These are phyloP conservation scores for Lacanobia wlatinum DNA, from an alignment of 2,888 invertebrate genomes.

Conservation along the genomic window DNA sequence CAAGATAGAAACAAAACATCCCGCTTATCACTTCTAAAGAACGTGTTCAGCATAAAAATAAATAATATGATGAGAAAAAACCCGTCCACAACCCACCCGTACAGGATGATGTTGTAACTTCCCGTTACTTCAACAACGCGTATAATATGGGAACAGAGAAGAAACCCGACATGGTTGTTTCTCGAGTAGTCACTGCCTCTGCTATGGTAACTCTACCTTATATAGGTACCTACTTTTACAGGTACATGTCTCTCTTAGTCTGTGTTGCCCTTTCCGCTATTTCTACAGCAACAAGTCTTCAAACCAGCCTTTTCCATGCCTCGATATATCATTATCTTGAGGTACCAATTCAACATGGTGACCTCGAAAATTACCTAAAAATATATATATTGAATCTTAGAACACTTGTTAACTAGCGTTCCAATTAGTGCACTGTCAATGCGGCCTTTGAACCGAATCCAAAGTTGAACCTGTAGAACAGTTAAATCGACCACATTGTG, in stretches of 20 bases:
- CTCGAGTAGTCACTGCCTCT: background rate
- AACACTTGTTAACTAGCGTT: slow-evolving; percentile 6
- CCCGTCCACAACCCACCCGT: background rate
- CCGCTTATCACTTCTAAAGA: slow-evolving; percentile 21
- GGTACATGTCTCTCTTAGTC: background rate
- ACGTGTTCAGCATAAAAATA: slow-evolving; percentile 32
- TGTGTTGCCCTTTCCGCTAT: background rate
- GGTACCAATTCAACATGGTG: background rate
- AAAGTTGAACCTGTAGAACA: background rate
- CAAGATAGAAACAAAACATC: slow-evolving; percentile 17
- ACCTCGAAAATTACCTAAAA: background rate
- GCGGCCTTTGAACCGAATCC: slow-evolving; percentile 14
- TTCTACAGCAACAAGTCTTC: background rate
- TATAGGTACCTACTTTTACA: background rate
- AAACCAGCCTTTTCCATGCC: background rate
- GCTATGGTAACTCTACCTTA: background rate
- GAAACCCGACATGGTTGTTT: background rate
- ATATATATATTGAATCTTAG: background rate
- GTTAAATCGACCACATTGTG: background rate
- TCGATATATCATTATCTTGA: background rate
- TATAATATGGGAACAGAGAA: slow-evolving; percentile 15
- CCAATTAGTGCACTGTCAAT: background rate
- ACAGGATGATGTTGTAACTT: slow-evolving; percentile 22
- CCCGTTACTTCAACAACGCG: background rate
- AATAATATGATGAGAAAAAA: slow-evolving; percentile 18